Conservation (phyloP, 2,113 vertebrate species). For the Hirundichthys speculiger region DNA sequence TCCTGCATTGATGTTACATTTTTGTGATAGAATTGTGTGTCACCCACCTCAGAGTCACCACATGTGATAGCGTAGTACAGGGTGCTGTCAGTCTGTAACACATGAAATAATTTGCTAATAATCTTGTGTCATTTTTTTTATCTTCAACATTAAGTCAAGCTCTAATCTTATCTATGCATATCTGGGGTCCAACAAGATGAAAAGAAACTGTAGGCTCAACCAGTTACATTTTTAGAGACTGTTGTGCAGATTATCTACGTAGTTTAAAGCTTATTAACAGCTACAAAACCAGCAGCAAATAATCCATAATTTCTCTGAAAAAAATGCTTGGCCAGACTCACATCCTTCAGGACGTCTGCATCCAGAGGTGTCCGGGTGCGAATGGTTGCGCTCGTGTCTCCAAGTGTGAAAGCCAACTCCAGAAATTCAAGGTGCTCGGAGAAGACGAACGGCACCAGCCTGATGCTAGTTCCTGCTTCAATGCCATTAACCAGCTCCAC, state of each 20-base stretch:
- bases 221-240: too few species aligned
- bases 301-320: background rate
- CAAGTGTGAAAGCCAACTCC: conserved; percentile 38
- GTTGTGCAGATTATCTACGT: too few species aligned
- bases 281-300: too few species aligned
- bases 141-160: too few species aligned
- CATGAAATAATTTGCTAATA: conserved; percentile 1
- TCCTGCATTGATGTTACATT: background rate
- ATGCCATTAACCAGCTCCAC: conserved; percentile 62
- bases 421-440: conserved; percentile 16
- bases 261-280: too few species aligned
- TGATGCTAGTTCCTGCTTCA: background rate
- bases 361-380: conserved; percentile 64
- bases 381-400: conserved; percentile 34
- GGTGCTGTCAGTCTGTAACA: conserved; percentile 42
- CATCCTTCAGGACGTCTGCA: conserved; percentile 20
- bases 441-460: background rate
- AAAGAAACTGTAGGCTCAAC: too few species aligned
- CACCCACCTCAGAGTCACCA: conserved; percentile 42
- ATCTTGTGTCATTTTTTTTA: too few species aligned
- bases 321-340: conserved; percentile 6
- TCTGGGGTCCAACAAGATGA: too few species aligned
- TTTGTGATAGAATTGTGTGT: background rate
- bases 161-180: too few species aligned
- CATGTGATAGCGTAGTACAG: conserved; percentile 68